Evolutionary conservation across 2,113 vertebrate genomes (phyloP).

Genomic region (Platysteira castanea): DNA sequence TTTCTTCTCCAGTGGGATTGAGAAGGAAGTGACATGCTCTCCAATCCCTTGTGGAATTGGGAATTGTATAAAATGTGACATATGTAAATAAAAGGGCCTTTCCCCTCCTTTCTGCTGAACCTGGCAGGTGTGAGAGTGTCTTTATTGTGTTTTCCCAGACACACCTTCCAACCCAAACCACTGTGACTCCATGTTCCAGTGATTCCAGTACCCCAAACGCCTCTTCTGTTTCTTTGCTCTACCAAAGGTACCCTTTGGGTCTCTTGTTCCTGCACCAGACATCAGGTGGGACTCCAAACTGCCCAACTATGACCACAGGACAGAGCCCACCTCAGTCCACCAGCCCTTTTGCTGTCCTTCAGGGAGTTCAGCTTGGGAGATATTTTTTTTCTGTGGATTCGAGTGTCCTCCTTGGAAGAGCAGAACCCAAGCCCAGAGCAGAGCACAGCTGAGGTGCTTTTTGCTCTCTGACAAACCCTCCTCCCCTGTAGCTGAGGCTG

Average conservation of each 20-base stretch:
- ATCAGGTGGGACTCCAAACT: neutral
- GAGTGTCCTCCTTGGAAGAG: neutral
- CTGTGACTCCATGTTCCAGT: neutral
- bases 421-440: neutral
- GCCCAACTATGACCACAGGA: fast-evolving
- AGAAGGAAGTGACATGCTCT: too few relatives aligned
- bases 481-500: neutral
- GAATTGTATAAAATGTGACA: too few relatives aligned
- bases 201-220: fast-evolving
- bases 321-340: too few relatives aligned
- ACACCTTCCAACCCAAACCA: too few relatives aligned
- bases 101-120: too few relatives aligned
- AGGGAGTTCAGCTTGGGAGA: neutral
- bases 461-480: neutral
- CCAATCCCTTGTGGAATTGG: too few relatives aligned
- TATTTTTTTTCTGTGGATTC: neutral
- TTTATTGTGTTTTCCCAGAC: too few relatives aligned
- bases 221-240: neutral
- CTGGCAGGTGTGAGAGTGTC: too few relatives aligned
- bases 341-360: neutral
- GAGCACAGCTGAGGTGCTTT: neutral
- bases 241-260: fast-evolving
- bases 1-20: too few relatives aligned
- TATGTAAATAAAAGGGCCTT: too few relatives aligned
- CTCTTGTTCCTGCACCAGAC: neutral